phyloP scores from a whole-genome alignment of 2,888 invertebrate genomes.

The Bursaphelenchus okinawaensis region DNA sequence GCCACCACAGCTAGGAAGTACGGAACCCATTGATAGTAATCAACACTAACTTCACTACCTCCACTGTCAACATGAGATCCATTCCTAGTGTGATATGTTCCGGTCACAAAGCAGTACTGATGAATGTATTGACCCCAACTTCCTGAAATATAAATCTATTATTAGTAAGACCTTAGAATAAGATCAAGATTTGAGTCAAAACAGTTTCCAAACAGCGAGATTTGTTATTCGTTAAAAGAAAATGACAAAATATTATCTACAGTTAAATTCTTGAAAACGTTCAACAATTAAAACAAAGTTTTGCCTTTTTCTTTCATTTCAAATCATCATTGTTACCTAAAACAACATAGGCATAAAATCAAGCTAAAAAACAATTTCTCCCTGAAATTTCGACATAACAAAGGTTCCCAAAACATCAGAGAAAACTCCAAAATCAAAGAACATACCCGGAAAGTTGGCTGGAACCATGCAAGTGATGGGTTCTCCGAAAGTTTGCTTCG shows the following conservation, averaged over 20 bases:
- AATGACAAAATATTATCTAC: no score
- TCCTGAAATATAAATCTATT: neutral
- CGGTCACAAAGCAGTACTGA: slow-evolving; percentile 52
- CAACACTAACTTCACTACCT: neutral
- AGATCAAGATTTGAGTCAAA: no score
- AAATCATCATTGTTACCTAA: no score
- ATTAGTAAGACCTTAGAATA: neutral
- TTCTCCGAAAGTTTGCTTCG: slow-evolving; percentile 47
- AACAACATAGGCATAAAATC: neutral
- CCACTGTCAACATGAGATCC: neutral
- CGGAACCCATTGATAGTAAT: slow-evolving; percentile 46
- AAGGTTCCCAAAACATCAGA: slow-evolving; percentile 42
- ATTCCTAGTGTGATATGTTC: slow-evolving; percentile 39
- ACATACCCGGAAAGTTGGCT: slow-evolving; percentile 23
- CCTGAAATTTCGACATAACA: slow-evolving; percentile 16
- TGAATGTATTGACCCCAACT: slow-evolving; percentile 25
- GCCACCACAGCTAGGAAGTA: slow-evolving; percentile 50
- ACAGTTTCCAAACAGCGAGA: no score
- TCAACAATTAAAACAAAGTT: no score
- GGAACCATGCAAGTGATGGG: slow-evolving; percentile 36
- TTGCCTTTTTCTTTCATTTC: no score
- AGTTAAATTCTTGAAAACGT: no score
- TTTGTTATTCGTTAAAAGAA: no score
- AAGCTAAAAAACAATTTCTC: neutral
- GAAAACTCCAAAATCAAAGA: slow-evolving; percentile 20